Conservation (phyloP, 1,140 invertebrate species). For the Dendroctonus ponderosae region DNA sequence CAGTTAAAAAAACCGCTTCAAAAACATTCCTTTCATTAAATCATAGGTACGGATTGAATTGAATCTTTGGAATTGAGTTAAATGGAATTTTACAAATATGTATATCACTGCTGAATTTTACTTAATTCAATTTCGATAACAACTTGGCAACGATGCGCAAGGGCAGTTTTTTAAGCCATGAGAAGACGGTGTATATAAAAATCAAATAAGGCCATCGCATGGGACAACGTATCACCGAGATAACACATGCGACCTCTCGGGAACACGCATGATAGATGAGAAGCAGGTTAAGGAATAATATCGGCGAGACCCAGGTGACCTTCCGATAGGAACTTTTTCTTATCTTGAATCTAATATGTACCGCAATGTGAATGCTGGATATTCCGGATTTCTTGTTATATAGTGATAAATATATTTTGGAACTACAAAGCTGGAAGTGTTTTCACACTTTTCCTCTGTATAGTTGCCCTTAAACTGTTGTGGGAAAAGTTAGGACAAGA, state of each 20-base stretch:
- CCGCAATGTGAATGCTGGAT: too few relatives aligned
- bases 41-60: too few relatives aligned
- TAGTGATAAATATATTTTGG: too few relatives aligned
- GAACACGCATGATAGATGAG: slow-evolving; percentile 44
- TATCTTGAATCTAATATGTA: slow-evolving; percentile 25
- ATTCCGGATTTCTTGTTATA: too few relatives aligned
- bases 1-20: too few relatives aligned
- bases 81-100: background rate
- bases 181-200: slow-evolving; percentile 44
- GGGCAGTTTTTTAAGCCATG: slow-evolving; percentile 34
- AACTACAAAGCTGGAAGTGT: too few relatives aligned
- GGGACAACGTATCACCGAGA: slow-evolving; percentile 46
- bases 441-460: too few relatives aligned
- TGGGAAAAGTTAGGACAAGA: slow-evolving; percentile 29
- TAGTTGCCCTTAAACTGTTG: too few relatives aligned
- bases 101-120: background rate
- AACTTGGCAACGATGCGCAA: slow-evolving; percentile 20
- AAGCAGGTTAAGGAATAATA: slow-evolving; percentile 41
- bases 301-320: slow-evolving; percentile 43
- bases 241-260: slow-evolving; percentile 44
- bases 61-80: too few relatives aligned
- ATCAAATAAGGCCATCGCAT: slow-evolving; percentile 48
- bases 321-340: slow-evolving; percentile 18
- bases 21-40: too few relatives aligned
- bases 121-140: background rate